Evolutionary conservation across 1,140 invertebrate species (phyloP).

Genomic region (Drosophila tristis): DNA sequence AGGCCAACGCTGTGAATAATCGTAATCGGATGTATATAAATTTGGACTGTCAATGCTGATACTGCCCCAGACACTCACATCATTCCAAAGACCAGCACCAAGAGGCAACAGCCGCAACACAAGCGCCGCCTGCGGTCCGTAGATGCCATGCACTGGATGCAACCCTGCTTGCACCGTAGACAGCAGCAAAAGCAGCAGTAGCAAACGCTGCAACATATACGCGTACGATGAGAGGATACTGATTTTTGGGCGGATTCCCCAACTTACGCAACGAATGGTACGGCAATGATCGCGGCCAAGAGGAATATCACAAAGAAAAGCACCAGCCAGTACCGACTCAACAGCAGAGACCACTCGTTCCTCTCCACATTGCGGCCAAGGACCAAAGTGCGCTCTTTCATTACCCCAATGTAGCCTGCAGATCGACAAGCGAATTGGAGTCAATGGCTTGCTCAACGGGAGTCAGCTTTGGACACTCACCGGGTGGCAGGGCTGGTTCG

Average conservation of each 20-base stretch:
- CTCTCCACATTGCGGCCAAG: constrained; percentile 81
- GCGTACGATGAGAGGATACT: constrained; percentile 28
- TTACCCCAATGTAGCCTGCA: constrained; percentile 60
- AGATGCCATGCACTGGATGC: constrained; percentile 90
- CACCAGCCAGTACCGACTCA: constrained; percentile 86
- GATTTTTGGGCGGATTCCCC: no score
- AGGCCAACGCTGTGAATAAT: constrained; percentile 86
- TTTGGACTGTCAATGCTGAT: neutral
- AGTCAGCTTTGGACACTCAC: constrained; percentile 20
- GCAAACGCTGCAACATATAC: constrained; percentile 85
- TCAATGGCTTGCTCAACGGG: neutral
- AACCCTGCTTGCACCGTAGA: constrained; percentile 90
- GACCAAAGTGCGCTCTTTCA: constrained; percentile 40
- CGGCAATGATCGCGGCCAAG: constrained; percentile 87
- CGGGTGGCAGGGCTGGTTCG: constrained; percentile 33
- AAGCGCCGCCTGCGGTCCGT: constrained; percentile 92
- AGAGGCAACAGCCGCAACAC: constrained; percentile 89
- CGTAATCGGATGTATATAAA: constrained; percentile 16
- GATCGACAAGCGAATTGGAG: neutral
- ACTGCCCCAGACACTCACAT: constrained; percentile 87
- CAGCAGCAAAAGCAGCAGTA: constrained; percentile 95
- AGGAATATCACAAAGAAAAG: constrained; percentile 86
- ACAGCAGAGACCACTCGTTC: constrained; percentile 84
- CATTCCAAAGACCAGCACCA: constrained; percentile 89
- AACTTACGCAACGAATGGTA: constrained; percentile 87